These are phyloP conservation scores for Protophormia terraenovae DNA, from an alignment of 2,888 invertebrate genomes.

Conservation along the genomic window DNA sequence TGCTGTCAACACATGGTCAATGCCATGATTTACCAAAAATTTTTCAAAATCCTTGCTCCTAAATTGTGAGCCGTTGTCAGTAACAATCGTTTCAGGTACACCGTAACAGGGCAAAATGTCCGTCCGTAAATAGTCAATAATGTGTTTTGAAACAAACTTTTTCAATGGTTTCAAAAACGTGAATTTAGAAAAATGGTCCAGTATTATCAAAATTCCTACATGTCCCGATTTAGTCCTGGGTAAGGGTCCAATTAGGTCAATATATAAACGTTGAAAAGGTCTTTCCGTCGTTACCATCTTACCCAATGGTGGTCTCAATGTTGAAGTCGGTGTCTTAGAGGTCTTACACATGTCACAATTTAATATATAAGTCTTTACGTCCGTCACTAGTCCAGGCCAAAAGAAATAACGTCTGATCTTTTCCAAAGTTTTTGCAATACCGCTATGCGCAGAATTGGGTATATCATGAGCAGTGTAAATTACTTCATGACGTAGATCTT, in stretches of 20 bases:
- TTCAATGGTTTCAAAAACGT: constrained; percentile 31
- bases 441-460: neutral
- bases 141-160: neutral
- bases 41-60: constrained; percentile 25
- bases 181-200: constrained; percentile 49
- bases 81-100: constrained; percentile 55
- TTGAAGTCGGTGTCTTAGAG: neutral
- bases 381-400: neutral
- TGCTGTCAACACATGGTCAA: constrained; percentile 37
- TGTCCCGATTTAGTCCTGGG: constrained; percentile 42
- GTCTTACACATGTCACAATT: neutral
- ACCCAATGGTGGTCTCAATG: constrained; percentile 35
- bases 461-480: neutral
- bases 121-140: too few relatives aligned
- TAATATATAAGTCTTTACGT: neutral
- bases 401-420: neutral
- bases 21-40: constrained; percentile 16
- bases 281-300: neutral
- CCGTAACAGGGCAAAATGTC: too few relatives aligned
- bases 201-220: constrained; percentile 27
- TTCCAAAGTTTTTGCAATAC: constrained; percentile 1
- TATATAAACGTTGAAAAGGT: constrained; percentile 43
- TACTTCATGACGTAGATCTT: neutral
- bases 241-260: constrained; percentile 42
- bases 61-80: constrained; percentile 53